Evolutionary conservation across 2,888 invertebrate genomes (phyloP), one percentile per base, ranked within the genome.

Genomic region (Diplolepis rosae): DNA sequence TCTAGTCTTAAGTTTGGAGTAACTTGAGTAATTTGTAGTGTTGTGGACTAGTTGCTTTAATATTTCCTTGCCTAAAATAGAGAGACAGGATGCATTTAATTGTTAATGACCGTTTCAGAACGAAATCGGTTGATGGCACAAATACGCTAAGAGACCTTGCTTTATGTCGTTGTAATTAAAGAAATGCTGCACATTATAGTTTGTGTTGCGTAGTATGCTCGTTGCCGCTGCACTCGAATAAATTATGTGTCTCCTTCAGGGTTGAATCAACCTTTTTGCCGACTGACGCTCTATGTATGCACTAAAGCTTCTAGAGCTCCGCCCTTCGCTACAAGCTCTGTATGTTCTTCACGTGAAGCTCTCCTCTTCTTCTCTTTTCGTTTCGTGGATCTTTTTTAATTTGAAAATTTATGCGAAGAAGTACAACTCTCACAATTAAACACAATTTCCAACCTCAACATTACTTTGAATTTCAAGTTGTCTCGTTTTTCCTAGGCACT

Each of bases 191-290:
- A 35, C 35, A 61, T 61, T 61, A 61, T 35, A 39, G 56, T 39
- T n/a, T 32, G 13, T 61, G 56, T 35, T 35, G 35, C 35, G 22
- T 35, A 24, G 56, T 24, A 45, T 2, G 56, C 22, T 51, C 27
- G 56, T 35, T 35, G 35, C 24, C 32, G 35, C 22, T 61, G 56
- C 35, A 61, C 35, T 61, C 35, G 35, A 61, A 61, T 61, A 61
- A 61, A 61, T 61, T 61, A 61, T 61, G 22, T 61, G 56, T 61
- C 56, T 24, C 35, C 56, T 61, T 61, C 35, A 35, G 56, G 35
- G 56, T 61, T 61, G 56, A 61, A 61, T 61, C 56, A 61, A 61
- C 56, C 35, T 61, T 61, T 61, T 61, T 61, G 56, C n/a, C 56
- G 35, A 61, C 35, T 39, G 24, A 24, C 22, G 35, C 35, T 22